Conservation (phyloP, 2,797 vertebrate genomes). For the Ataeniobius toweri region DNA sequence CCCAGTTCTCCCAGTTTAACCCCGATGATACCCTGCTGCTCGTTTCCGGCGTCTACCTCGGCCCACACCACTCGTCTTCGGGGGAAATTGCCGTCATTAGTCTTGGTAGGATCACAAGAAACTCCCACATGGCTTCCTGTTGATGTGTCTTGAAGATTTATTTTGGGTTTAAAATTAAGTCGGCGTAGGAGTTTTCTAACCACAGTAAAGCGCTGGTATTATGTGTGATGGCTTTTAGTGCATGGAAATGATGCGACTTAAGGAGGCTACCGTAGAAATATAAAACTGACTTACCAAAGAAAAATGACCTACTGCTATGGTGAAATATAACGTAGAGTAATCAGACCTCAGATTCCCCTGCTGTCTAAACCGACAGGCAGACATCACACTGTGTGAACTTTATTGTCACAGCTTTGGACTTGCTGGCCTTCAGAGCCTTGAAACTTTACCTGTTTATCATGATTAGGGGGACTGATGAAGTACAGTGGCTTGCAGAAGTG, state of each 20-base stretch:
- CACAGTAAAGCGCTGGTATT: not conserved
- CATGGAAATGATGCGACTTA: not conserved
- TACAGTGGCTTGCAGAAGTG: not conserved
- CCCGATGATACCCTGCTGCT: slow-evolving; percentile 92
- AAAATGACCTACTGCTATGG: too few relatives aligned
- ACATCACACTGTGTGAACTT: too few relatives aligned
- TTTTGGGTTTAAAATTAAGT: slow-evolving; percentile 6
- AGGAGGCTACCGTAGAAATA: not conserved
- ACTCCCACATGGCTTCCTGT: slow-evolving; percentile 1
- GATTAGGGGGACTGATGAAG: not conserved
- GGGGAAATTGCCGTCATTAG: slow-evolving; percentile 97
- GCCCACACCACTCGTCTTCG: slow-evolving; percentile 91
- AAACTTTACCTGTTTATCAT: too few relatives aligned
- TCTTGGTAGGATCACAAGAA: slow-evolving; percentile 81
- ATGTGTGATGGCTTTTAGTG: not conserved
- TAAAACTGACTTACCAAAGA: too few relatives aligned
- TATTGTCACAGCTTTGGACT: too few relatives aligned
- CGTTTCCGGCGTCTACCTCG: slow-evolving; percentile 94
- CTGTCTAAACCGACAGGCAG: too few relatives aligned
- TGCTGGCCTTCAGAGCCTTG: too few relatives aligned
- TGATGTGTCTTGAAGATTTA: not conserved
- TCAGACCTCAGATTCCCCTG: not conserved
- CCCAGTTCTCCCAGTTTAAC: slow-evolving; percentile 99
- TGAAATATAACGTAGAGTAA: not conserved
- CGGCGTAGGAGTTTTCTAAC: not conserved